These are phyloP conservation scores for Saimiri boliviensis DNA, from an alignment of 2,113 vertebrate genomes.

Conservation along the genomic window DNA sequence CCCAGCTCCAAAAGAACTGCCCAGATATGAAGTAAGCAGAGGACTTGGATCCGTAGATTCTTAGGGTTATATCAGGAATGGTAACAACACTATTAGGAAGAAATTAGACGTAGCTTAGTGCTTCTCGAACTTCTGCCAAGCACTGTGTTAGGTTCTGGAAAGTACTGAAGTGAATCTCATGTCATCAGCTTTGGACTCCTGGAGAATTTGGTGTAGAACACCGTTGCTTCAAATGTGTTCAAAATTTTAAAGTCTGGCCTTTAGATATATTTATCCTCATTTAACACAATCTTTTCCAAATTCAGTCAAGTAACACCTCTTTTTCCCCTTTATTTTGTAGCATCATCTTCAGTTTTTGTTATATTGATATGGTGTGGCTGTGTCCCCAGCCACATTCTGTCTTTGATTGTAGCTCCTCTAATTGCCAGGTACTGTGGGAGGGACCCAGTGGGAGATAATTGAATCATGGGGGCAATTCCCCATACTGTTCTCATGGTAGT, in stretches of 20 bases:
- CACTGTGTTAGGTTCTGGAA: background rate
- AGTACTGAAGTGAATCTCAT: background rate
- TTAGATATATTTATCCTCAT: background rate
- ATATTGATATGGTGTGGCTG: no score
- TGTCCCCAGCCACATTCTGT: no score
- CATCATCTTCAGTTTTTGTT: background rate
- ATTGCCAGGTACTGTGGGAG: no score
- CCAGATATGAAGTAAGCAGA: background rate
- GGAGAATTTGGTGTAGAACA: background rate
- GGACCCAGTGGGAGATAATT: no score
- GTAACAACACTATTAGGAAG: background rate
- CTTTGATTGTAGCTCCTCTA: no score
- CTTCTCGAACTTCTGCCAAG: background rate
- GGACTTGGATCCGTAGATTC: background rate
- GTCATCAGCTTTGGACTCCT: background rate
- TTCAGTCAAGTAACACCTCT: background rate
- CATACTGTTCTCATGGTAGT: no score
- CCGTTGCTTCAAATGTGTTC: background rate
- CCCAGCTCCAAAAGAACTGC: background rate
- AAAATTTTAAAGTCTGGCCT: background rate
- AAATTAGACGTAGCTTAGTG: background rate
- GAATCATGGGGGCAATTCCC: no score
- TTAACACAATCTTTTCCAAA: background rate
- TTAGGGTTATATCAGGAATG: background rate
- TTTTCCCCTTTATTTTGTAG: background rate